Evolutionary conservation across 2,888 invertebrate species (phyloP).

Genomic region (Nymphalis polychloros): DNA sequence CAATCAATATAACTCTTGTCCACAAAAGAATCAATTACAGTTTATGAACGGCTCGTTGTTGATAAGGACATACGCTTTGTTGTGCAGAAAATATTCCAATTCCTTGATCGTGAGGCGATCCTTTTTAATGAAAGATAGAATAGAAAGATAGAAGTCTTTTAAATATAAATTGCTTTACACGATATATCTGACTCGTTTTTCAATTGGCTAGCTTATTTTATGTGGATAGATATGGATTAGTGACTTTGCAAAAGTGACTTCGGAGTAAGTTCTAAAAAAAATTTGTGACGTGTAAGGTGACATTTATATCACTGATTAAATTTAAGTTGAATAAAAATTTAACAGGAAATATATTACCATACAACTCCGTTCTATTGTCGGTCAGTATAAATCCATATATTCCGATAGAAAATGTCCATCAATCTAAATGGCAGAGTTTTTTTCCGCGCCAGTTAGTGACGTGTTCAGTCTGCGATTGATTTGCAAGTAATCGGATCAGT

Average conservation of each 20-base stretch:
- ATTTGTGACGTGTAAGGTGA: conserved; percentile 44
- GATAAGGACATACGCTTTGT: not conserved
- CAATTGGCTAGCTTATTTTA: too few relatives aligned
- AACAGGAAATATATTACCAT: conserved; percentile 39
- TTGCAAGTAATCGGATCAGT: conserved; percentile 31
- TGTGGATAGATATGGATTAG: too few relatives aligned
- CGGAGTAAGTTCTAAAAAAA: not conserved
- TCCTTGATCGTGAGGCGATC: too few relatives aligned
- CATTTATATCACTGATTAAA: conserved; percentile 53
- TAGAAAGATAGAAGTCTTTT: too few relatives aligned
- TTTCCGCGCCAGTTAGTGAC: conserved; percentile 37
- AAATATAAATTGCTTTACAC: too few relatives aligned
- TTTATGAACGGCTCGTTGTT: not conserved
- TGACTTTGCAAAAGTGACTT: too few relatives aligned
- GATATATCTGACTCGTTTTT: too few relatives aligned
- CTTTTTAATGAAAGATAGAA: too few relatives aligned
- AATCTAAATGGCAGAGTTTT: conserved; percentile 40
- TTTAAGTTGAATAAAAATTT: conserved; percentile 48
- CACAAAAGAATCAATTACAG: conserved; percentile 1
- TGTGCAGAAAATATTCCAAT: too few relatives aligned
- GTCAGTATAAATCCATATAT: conserved; percentile 43
- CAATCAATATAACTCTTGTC: not conserved
- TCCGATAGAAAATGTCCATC: conserved; percentile 42
- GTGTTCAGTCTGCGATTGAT: conserved; percentile 25
- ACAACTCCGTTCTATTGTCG: conserved; percentile 40